Base-by-base conservation (phyloP, 2,888 invertebrate genomes). In the Dasypogon diadema region DNA sequence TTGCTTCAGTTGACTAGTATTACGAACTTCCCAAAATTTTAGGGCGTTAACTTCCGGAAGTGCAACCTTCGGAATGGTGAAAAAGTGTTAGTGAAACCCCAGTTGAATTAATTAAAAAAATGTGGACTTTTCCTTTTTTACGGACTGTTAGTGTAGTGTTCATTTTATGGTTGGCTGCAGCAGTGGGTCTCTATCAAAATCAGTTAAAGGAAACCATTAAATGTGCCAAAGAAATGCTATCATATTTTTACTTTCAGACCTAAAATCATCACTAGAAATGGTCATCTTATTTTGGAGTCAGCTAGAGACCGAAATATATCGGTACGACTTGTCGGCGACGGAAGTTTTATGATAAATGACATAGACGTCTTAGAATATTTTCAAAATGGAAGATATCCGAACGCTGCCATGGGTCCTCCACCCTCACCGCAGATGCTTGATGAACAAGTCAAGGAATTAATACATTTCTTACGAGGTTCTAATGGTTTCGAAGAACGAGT, bases 241-340 rank as follows among this genome's bases (percentile, higher is more conserved):
- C 5, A n/a, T 34, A 22, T 37, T 46, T n/a, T 12, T 30, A 8
- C 46, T 58, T 34, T n/a, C 55, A 77, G 77, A 56, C 81, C 83
- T 5, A 80, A 81, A 76, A 79, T 85, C 30, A 5, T 55, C 18
- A 89, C 90, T 78, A 87, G 87, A 81, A 88, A 95, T 87, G 97
- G 97, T 14, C 90, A 94, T 83, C 88, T 98, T 26, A 87, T 91
- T 77, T 88, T 98, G 76, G 89, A 92, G 81, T 90, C 95, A 18
- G 95, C 93, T 0, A 87, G 87, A 73, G 91, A 92, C 81, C 92
- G 91, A 84, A 95, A 93, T 84, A 92, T 97, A 72, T 91, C 92
- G 37, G 88, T 97, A 78, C 88, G 89, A 54, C 88, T 92, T 0
- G 88, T 89, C 65, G 91, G 91, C 55, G 88, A 88, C 1, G 92